Percentiles rank a stretch among this genome's conserved stretches.
Conservation (phyloP, 2,113 vertebrate species). For the Brachypteracias leptosomus region DNA sequence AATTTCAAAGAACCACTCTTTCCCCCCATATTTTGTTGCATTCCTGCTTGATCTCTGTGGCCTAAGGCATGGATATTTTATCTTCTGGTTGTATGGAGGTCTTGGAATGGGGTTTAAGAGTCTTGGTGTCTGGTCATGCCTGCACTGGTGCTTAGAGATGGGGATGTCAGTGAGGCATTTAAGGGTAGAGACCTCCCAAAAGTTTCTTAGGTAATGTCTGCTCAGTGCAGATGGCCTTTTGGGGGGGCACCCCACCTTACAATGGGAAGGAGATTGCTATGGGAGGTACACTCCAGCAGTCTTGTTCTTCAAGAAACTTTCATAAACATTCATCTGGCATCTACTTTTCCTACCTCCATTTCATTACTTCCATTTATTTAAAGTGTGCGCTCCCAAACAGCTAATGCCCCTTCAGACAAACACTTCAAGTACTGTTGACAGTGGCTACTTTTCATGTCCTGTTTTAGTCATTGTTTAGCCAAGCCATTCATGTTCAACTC, state of each 20-base stretch:
- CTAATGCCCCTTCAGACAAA: conserved; percentile 17
- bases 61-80: not conserved
- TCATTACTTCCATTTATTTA: not conserved
- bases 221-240: not conserved
- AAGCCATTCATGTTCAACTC: conserved; percentile 40
- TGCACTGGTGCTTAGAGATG: not conserved
- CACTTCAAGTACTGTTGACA: conserved; percentile 38
- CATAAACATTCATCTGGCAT: not conserved
- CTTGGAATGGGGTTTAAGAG: not conserved
- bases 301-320: not conserved
- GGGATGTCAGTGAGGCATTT: not conserved
- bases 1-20: not conserved
- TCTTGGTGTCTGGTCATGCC: not conserved
- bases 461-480: conserved; percentile 42
- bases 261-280: not conserved
- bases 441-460: conserved; percentile 28
- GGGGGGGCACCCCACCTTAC: not conserved
- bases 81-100: not conserved
- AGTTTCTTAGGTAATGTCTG: not conserved
- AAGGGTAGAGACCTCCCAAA: not conserved
- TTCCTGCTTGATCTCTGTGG: not conserved
- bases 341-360: not conserved
- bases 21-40: not conserved
- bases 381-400: not conserved
- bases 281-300: not conserved